Evolutionary conservation across 2,888 invertebrate species (phyloP).

Genomic region (Agrochola litura): DNA sequence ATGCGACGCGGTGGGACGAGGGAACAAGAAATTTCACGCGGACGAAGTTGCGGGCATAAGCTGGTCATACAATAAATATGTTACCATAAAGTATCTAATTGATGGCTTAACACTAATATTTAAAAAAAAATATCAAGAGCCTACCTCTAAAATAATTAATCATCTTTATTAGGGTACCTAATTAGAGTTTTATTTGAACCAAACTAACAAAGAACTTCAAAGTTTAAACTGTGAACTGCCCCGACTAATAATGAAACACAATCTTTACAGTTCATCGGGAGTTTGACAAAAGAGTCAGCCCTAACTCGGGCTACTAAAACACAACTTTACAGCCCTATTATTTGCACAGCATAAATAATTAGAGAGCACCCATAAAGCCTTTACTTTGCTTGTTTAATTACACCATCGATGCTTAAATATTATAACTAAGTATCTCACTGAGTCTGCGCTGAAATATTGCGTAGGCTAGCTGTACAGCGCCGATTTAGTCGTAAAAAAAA

Average conservation of each 20-base stretch:
- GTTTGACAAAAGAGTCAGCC: conserved; percentile 45
- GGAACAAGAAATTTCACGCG: no score
- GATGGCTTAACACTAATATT: background rate
- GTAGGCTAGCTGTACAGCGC: background rate
- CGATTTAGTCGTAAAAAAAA: conserved; percentile 3
- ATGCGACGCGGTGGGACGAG: no score
- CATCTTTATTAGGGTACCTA: background rate
- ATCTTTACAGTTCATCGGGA: conserved; percentile 35
- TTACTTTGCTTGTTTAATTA: conserved; percentile 65
- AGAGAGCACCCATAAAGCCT: conserved; percentile 56
- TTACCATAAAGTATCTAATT: background rate
- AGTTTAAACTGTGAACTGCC: conserved; percentile 10
- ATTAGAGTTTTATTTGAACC: background rate
- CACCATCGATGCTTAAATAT: conserved; percentile 68
- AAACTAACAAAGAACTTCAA: conserved; percentile 38
- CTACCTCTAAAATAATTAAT: background rate
- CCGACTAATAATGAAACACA: conserved; percentile 41
- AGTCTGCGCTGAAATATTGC: conserved; percentile 27
- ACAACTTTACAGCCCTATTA: conserved; percentile 58
- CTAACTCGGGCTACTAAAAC: conserved; percentile 22
- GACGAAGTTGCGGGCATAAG: no score
- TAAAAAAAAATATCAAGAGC: background rate
- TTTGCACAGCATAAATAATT: conserved; percentile 63
- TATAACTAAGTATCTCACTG: conserved; percentile 59
- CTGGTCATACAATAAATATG: no score